phyloP scores from a whole-genome alignment of 2,888 invertebrate genomes.

The Syrphus vitripennis region DNA sequence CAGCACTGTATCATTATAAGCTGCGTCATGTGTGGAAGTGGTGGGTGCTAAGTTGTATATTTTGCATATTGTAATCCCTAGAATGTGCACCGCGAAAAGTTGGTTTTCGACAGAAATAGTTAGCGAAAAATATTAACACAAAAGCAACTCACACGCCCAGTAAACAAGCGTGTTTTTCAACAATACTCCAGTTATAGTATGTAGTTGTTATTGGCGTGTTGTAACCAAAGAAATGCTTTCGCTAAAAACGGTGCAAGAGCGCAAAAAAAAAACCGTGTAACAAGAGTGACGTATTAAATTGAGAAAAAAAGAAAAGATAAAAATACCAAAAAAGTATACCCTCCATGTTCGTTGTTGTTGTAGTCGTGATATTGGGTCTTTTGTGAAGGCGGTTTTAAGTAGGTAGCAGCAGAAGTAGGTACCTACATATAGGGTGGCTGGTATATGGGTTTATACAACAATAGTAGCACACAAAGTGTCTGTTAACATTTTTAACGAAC shows the following conservation, averaged over 20 bases:
- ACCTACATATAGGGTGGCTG: neutral
- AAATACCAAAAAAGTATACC: constrained; percentile 11
- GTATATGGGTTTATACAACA: neutral
- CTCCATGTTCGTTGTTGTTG: neutral
- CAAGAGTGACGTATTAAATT: constrained; percentile 49
- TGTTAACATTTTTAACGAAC: constrained; percentile 72
- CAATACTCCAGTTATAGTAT: neutral
- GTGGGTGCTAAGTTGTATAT: constrained; percentile 8
- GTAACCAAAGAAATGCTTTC: constrained; percentile 50
- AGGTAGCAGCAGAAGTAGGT: too few species aligned
- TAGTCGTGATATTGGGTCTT: constrained; percentile 19
- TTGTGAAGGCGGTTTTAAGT: constrained; percentile 6
- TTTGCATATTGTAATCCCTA: constrained; percentile 26
- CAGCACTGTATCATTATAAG: neutral
- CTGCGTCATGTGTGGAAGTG: neutral
- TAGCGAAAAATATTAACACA: neutral
- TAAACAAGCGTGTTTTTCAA: constrained; percentile 1
- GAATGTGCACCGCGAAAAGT: constrained; percentile 52
- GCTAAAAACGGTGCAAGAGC: constrained; percentile 24
- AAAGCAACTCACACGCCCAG: neutral
- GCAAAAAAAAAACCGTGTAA: constrained; percentile 33
- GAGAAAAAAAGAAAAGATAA: constrained; percentile 29
- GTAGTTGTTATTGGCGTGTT: too few species aligned
- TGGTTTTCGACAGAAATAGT: constrained; percentile 30
- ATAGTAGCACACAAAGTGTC: constrained; percentile 61